Conservation (phyloP, 1,140 invertebrate species). For the Ceratosolen fusciceps region DNA sequence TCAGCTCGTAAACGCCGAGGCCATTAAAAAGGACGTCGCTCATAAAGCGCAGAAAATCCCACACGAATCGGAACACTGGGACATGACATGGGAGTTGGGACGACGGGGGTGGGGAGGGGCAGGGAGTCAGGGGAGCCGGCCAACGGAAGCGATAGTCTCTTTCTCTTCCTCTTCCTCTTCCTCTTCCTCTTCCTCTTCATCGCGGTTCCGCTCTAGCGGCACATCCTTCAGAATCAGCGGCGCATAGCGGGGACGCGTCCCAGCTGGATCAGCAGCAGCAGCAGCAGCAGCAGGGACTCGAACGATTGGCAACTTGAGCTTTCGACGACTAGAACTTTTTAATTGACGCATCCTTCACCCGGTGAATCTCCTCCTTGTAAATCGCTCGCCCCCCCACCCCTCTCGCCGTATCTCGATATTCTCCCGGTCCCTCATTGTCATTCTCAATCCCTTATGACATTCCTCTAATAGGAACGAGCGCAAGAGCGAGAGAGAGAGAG, state of each 20-base stretch:
- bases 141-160: conserved; percentile 9
- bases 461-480: too few relatives aligned
- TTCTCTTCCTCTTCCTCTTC: conserved; percentile 22
- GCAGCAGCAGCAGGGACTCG: neutral
- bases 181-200: conserved; percentile 20
- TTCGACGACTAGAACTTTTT: conserved; percentile 3
- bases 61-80: too few relatives aligned
- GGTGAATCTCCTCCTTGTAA: neutral
- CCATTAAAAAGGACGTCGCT: neutral
- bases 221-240: neutral
- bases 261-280: conserved; percentile 7
- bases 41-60: neutral
- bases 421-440: too few relatives aligned
- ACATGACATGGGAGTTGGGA: neutral
- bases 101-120: neutral
- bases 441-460: neutral
- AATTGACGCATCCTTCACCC: neutral
- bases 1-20: neutral
- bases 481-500: too few relatives aligned
- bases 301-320: conserved; percentile 3
- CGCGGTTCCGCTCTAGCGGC: neutral
- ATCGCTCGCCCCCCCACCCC: neutral
- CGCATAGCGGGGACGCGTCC: neutral
- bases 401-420: too few relatives aligned
- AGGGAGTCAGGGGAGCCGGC: neutral